A percentile compares a stretch with the other conserved stretches of the same genome.
Conservation (phyloP, 2,113 vertebrate genomes). For the Indri indri region DNA sequence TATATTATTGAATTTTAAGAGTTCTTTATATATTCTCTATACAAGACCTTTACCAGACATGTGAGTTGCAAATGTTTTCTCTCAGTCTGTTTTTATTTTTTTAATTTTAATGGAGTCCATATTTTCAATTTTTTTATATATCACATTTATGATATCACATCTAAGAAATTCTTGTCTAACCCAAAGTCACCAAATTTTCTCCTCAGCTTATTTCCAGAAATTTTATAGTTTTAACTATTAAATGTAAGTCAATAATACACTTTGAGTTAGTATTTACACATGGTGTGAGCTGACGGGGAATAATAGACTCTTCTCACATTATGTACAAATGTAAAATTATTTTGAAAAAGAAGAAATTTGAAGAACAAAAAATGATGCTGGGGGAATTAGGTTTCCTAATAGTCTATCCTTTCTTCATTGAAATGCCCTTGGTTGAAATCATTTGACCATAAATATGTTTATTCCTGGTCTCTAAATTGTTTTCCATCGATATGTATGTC, state of each 20-base stretch:
- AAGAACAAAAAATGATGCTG: not conserved
- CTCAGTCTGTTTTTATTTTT: not conserved
- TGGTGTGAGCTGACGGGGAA: not conserved
- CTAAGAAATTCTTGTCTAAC: not conserved
- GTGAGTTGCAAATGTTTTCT: not conserved
- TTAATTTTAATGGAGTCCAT: not conserved
- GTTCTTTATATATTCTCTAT: no score
- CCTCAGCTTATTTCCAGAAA: not conserved
- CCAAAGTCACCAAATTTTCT: not conserved
- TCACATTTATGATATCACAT: not conserved
- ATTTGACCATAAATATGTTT: not conserved
- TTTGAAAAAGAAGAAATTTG: not conserved
- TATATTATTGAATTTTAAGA: no score
- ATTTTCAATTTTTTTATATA: not conserved
- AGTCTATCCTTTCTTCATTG: not conserved
- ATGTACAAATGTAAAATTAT: not conserved
- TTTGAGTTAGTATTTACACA: not conserved
- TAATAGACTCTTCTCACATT: not conserved
- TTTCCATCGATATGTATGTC: not conserved
- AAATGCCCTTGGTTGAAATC: not conserved
- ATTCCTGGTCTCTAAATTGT: not conserved
- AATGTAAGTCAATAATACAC: not conserved
- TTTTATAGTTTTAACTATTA: not conserved
- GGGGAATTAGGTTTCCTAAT: not conserved
- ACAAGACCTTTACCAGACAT: no score